These are phyloP conservation scores for Thaumetopoea pityocampa DNA, from an alignment of 1,140 invertebrate genomes.

Conservation along the genomic window DNA sequence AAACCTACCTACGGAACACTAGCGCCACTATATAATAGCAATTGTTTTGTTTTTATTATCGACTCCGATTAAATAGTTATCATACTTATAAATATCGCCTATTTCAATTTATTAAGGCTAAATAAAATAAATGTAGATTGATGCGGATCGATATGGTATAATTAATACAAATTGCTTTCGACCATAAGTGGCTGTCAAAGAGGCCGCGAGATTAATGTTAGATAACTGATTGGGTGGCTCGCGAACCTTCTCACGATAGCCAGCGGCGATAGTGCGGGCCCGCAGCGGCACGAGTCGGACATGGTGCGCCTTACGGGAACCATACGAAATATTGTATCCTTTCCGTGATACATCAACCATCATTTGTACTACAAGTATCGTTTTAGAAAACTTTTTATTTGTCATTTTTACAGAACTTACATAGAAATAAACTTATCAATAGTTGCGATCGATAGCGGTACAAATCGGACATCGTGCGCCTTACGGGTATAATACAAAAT, in stretches of 20 bases:
- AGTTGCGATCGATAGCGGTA: too few species aligned
- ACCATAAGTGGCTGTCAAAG: slow-evolving; percentile 47
- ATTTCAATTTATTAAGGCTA: slow-evolving; percentile 10
- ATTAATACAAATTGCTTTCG: slow-evolving; percentile 53
- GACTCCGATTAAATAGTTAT: too few species aligned
- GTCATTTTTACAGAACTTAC: too few species aligned
- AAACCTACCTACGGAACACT: too few species aligned
- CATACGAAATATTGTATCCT: slow-evolving; percentile 17
- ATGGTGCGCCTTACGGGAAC: slow-evolving; percentile 9
- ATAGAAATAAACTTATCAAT: too few species aligned
- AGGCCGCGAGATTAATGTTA: slow-evolving; percentile 41
- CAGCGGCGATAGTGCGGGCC: slow-evolving; percentile 28
- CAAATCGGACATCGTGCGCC: too few species aligned
- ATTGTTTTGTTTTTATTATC: too few species aligned
- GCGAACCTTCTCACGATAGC: slow-evolving; percentile 53
- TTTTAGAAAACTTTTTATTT: too few species aligned
- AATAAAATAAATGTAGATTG: slow-evolving; percentile 17
- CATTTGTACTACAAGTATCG: too few species aligned
- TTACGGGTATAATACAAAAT: too few species aligned
- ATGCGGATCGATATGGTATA: slow-evolving; percentile 38
- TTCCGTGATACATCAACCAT: slow-evolving; percentile 13
- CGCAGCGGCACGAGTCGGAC: slow-evolving; percentile 7
- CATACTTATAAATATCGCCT: too few species aligned
- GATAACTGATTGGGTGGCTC: slow-evolving; percentile 40
- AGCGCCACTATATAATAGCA: too few species aligned